phyloP scores from a whole-genome alignment of 2,797 vertebrate genomes.

The Oceanodroma leucorhoa region DNA sequence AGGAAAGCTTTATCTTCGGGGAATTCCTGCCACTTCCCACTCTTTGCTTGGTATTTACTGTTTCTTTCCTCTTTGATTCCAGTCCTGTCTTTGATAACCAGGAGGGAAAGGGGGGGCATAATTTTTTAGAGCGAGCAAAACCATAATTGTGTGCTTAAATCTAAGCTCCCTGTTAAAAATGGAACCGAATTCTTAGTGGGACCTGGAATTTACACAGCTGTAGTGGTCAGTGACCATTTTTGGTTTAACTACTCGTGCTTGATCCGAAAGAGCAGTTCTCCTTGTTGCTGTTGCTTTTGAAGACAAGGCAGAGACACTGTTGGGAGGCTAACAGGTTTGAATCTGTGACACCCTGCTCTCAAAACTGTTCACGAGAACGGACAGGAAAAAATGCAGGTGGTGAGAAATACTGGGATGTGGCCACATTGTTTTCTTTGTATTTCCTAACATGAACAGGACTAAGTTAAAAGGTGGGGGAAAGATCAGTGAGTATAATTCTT shows the following conservation, averaged over 20 bases:
- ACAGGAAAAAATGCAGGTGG: not conserved
- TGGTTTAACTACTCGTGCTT: not conserved
- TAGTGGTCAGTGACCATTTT: not conserved
- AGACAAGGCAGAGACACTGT: not conserved
- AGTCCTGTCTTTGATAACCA: not conserved
- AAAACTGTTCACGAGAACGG: not conserved
- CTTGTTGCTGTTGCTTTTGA: not conserved
- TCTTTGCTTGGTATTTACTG: not conserved
- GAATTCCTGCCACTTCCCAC: not conserved
- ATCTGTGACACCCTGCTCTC: not conserved
- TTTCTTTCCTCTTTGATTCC: not conserved
- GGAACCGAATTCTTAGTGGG: not conserved
- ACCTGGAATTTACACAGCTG: not conserved
- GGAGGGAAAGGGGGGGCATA: not conserved
- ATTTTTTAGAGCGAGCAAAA: not conserved
- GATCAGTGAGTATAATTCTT: not conserved
- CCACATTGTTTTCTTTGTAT: not conserved
- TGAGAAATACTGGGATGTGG: not conserved
- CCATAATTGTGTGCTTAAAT: rapidly evolving
- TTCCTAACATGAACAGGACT: not conserved
- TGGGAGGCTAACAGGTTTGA: not conserved
- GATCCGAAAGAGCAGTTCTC: not conserved
- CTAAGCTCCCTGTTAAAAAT: not conserved
- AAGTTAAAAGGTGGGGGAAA: not conserved
- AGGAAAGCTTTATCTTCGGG: not conserved